These are phyloP conservation scores for Drosophila guanche DNA, from an alignment of 1,140 invertebrate species.

Conservation along the genomic window DNA sequence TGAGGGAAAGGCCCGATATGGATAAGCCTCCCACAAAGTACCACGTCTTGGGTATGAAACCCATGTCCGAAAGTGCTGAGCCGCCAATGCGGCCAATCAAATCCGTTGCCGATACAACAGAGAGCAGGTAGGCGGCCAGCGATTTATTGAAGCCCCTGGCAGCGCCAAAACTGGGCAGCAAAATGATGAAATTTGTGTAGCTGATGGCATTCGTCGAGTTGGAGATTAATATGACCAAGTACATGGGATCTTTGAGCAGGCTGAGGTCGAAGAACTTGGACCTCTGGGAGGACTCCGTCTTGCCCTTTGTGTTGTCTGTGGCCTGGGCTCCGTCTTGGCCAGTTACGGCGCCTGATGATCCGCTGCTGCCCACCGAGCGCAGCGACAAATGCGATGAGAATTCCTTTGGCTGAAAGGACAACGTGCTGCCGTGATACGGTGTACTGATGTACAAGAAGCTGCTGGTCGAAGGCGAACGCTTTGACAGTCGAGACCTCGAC, in stretches of 20 bases:
- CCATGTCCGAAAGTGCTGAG: slow-evolving; percentile 90
- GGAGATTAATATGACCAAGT: slow-evolving; percentile 91
- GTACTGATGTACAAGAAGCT: slow-evolving; percentile 93
- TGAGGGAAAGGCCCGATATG: slow-evolving; percentile 89
- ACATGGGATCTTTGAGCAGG: slow-evolving; percentile 91
- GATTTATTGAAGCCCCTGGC: slow-evolving; percentile 88
- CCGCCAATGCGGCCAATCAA: slow-evolving; percentile 92
- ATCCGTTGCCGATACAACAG: slow-evolving; percentile 91
- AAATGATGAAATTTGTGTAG: slow-evolving; percentile 93
- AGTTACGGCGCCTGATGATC: slow-evolving; percentile 39
- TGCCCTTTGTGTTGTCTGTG: slow-evolving; percentile 47
- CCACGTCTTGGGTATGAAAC: slow-evolving; percentile 89
- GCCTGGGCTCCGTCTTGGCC: slow-evolving; percentile 25
- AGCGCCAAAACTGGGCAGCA: slow-evolving; percentile 90
- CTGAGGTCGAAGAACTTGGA: slow-evolving; percentile 90
- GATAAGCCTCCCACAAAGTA: slow-evolving; percentile 91
- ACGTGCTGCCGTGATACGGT: slow-evolving; percentile 91
- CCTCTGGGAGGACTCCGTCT: slow-evolving; percentile 54
- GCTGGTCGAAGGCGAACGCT: slow-evolving; percentile 89
- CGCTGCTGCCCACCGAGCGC: slow-evolving; percentile 85
- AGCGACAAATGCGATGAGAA: slow-evolving; percentile 90
- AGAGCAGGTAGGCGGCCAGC: slow-evolving; percentile 88
- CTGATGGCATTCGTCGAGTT: slow-evolving; percentile 93
- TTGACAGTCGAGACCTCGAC: slow-evolving; percentile 83
- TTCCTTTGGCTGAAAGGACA: slow-evolving; percentile 91